Evolutionary conservation across 2,888 invertebrate genomes (phyloP).

Genomic region (Scaptomyza flava): DNA sequence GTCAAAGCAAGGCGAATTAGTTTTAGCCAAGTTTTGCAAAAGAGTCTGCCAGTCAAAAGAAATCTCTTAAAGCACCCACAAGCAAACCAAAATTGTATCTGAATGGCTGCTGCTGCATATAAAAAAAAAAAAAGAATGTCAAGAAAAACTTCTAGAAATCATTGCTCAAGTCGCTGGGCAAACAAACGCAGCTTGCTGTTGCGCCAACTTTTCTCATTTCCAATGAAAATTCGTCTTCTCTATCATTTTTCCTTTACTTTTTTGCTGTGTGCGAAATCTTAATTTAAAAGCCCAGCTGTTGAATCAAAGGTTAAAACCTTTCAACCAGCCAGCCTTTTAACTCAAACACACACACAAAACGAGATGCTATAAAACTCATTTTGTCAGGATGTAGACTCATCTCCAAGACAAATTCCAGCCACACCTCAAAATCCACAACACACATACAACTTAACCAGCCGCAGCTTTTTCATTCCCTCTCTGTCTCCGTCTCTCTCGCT

Average conservation of each 20-base stretch:
- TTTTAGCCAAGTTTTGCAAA: conserved; percentile 30
- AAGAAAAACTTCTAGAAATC: conserved; percentile 33
- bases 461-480: background rate
- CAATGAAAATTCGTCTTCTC: conserved; percentile 27
- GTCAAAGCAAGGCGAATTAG: conserved; percentile 52
- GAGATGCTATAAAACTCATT: conserved; percentile 66
- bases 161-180: conserved; percentile 50
- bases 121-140: background rate
- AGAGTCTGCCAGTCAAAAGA: conserved; percentile 26
- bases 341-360: conserved; percentile 21
- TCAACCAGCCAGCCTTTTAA: conserved; percentile 58
- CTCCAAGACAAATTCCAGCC: conserved; percentile 23
- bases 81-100: conserved; percentile 38
- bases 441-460: conserved; percentile 29
- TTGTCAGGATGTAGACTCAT: conserved; percentile 52
- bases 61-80: conserved; percentile 17
- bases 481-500: conserved; percentile 3
- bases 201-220: conserved; percentile 69
- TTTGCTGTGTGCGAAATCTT: conserved; percentile 56
- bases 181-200: conserved; percentile 43
- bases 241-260: background rate
- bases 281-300: conserved; percentile 78
- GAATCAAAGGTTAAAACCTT: conserved; percentile 77
- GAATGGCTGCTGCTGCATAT: conserved; percentile 6
- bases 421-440: conserved; percentile 45